Conservation (phyloP, 2,797 vertebrate species). For the Acestrorhynchus altus region DNA sequence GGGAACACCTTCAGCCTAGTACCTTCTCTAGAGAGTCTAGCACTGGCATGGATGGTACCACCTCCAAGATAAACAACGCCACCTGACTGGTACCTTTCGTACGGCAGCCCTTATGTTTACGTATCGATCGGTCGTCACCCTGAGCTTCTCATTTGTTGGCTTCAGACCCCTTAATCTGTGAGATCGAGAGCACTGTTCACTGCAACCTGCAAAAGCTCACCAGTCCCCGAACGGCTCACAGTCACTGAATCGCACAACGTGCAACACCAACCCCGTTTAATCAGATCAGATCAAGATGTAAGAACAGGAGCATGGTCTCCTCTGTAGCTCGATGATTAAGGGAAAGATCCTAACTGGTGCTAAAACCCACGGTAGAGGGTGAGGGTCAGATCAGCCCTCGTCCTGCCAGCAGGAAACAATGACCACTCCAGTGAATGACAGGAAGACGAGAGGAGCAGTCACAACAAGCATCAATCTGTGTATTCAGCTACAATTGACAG, state of each 20-base stretch:
- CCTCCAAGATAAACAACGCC: background rate
- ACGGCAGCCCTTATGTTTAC: constrained; percentile 1
- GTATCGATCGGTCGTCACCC: background rate
- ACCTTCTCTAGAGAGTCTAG: background rate
- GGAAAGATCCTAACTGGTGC: constrained; percentile 5
- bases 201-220: constrained; percentile 13
- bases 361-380: constrained; percentile 32
- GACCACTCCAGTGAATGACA: constrained; percentile 59
- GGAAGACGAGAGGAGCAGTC: constrained; percentile 55
- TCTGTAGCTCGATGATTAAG: background rate
- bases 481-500: constrained; percentile 98
- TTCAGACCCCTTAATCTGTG: background rate
- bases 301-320: constrained; percentile 14
- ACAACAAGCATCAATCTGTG: constrained; percentile 84
- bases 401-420: constrained; percentile 79
- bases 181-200: background rate
- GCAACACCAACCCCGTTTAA: background rate
- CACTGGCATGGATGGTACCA: background rate
- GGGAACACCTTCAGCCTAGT: background rate
- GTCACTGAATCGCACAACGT: background rate
- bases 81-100: background rate
- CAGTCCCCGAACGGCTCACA: background rate
- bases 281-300: background rate
- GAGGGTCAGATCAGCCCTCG: constrained; percentile 52
- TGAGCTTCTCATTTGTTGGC: constrained; percentile 13